phyloP scores from a whole-genome alignment of 2,113 vertebrate species.

The Columbina picui region DNA sequence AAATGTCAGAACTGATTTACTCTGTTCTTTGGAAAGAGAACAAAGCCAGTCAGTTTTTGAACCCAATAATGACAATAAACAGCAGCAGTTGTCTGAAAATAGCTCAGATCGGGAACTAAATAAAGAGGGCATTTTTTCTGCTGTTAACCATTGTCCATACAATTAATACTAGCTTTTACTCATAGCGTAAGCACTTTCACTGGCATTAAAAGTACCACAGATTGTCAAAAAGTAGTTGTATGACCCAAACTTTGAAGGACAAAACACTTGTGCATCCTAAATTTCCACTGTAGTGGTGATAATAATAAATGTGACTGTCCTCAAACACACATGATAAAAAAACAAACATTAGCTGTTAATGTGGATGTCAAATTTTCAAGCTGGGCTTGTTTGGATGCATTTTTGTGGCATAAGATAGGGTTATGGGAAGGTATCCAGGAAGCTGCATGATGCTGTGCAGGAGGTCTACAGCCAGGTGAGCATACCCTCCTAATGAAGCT shows the following conservation, averaged over 20 bases:
- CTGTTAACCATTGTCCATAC: not conserved
- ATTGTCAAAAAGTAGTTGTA: not conserved
- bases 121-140: not conserved
- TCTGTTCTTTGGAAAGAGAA: not conserved
- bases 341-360: not conserved
- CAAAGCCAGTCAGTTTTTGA: constrained; percentile 3
- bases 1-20: constrained; percentile 1
- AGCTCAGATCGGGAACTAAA: not conserved
- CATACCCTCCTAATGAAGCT: not conserved
- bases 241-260: not conserved
- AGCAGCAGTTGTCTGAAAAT: not conserved
- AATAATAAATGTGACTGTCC: not conserved
- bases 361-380: not conserved
- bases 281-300: not conserved
- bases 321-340: not conserved
- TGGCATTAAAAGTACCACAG: not conserved
- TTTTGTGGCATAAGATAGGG: accelerated
- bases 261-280: not conserved
- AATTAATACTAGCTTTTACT: not conserved
- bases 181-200: not conserved
- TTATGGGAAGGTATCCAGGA: not conserved
- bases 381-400: not conserved
- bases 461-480: not conserved
- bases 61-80: not conserved
- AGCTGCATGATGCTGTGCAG: not conserved